Conservation (phyloP, 2,113 vertebrate genomes). For the Psilopsiagon aurifrons region DNA sequence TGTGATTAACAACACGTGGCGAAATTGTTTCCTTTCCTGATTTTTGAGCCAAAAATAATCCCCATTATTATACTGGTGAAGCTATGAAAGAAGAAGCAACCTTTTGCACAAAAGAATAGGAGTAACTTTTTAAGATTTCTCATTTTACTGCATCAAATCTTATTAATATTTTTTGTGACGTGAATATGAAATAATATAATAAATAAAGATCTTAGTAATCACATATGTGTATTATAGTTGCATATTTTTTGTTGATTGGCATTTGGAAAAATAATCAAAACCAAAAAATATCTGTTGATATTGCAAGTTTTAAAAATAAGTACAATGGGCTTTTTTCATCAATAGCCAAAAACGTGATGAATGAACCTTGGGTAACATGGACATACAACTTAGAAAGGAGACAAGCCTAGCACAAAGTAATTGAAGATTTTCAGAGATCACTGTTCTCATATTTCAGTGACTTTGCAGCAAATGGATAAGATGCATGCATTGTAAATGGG, state of each 20-base stretch:
- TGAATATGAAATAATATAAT: not conserved
- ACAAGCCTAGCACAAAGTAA: not conserved
- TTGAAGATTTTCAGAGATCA: not conserved
- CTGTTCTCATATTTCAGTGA: not conserved
- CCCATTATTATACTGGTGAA: not conserved
- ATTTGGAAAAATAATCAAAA: not conserved
- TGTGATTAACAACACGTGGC: not conserved
- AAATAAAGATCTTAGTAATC: not conserved
- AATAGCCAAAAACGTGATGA: not conserved
- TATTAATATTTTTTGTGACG: not conserved
- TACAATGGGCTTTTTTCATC: not conserved
- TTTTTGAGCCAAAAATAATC: slow-evolving; percentile 27
- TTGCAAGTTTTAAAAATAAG: not conserved
- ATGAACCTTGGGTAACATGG: not conserved
- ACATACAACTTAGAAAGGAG: not conserved
- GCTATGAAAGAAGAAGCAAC: not conserved
- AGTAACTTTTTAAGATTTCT: not conserved
- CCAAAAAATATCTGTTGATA: not conserved
- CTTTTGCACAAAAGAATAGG: not conserved
- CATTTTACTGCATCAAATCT: not conserved
- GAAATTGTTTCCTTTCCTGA: not conserved
- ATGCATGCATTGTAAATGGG: not conserved
- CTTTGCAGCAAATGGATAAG: not conserved
- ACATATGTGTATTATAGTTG: not conserved
- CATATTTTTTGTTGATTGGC: not conserved